A percentile compares a stretch with the other conserved stretches of the same genome.
These are phyloP conservation scores for Teleopsis dalmanni DNA, from an alignment of 1,140 invertebrate genomes.

Conservation along the genomic window DNA sequence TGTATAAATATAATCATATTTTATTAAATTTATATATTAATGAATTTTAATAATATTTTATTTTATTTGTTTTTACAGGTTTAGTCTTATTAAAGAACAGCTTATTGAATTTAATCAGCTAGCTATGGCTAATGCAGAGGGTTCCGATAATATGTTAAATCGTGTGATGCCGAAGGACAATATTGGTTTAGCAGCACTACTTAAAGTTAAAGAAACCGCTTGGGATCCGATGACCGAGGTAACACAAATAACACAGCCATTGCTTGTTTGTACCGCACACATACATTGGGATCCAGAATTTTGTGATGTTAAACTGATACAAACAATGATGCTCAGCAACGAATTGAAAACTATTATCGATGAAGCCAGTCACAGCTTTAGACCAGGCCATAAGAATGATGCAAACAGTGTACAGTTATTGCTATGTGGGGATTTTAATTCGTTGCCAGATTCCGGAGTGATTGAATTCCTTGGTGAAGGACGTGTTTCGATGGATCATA, in stretches of 20 bases:
- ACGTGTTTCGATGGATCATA: conserved; percentile 80
- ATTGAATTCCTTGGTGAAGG: conserved; percentile 91
- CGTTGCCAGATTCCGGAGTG: conserved; percentile 94
- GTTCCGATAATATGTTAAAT: conserved; percentile 97
- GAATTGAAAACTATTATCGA: conserved; percentile 80
- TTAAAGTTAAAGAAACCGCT: conserved; percentile 88
- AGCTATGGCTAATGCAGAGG: conserved; percentile 96
- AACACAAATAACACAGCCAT: conserved; percentile 68
- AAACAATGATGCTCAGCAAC: conserved; percentile 98
- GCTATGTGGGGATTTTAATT: conserved; percentile 98
- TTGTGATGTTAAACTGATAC: conserved; percentile 99
- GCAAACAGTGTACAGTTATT: conserved; percentile 83
- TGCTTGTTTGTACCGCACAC: conserved; percentile 95
- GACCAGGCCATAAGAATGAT: conserved; percentile 57
- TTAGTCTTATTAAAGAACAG: conserved; percentile 89
- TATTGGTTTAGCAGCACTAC: conserved; percentile 89
- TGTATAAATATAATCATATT: too few relatives aligned
- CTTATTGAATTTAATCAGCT: conserved; percentile 97
- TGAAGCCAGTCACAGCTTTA: conserved; percentile 58
- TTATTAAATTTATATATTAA: neutral
- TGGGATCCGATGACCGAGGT: conserved; percentile 81
- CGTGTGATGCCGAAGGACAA: conserved; percentile 99
- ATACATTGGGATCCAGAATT: conserved; percentile 99
- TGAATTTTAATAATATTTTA: neutral
- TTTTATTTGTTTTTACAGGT: conserved; percentile 54